Base-by-base conservation (phyloP, 2,888 invertebrate species). In the Operophtera brumata region DNA sequence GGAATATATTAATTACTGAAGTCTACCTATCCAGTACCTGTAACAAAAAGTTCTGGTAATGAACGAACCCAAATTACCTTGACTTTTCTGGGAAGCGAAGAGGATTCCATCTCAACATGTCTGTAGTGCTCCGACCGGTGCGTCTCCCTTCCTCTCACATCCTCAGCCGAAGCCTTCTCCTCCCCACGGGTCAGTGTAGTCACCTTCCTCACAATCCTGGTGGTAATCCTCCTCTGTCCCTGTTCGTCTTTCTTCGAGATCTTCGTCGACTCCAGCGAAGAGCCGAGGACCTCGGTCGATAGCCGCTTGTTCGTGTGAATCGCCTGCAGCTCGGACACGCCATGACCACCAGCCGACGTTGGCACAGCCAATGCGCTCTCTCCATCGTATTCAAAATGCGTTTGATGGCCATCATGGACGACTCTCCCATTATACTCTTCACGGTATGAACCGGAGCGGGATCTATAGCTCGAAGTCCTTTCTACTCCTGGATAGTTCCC, bases 121-220 rank as follows among this genome's bases (percentile, higher is more conserved):
- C 92, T 90, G 69, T 92, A 91, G 75, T 90, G 91, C 65, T 92
- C 91, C 52, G 90, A 90, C 58, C 91, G 90, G 66, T 92, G 91
- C 58, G 93, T 86, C 64, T 92, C 92, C 59, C 91, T 89, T 12
- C 92, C 93, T 53, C 91, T 88, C 69, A 95, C 78, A 76, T 95
- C 94, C 75, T 96, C 95, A 34, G 93, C 91, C 26, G 92, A 91
- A 60, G 93, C 92, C 68, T 94, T 93, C 80, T 97, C 96, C 79
- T 97, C 96, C 36, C 96, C 97, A 11, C 96, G 92, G 60, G 96
- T 95, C 66, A 97, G 80, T 1, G 97, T 97, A 32, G 97, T 97
- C 69, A 97, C 96, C 82, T 96, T 97, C 60, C 96, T 92, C 47
- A 97, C 94, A 61, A 97, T 95, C 76, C 96, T 93, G 39, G 96